Evolutionary conservation across 1,140 invertebrate species (phyloP), one percentile per base, ranked within the genome.

Genomic region (Ceratosolen fusciceps): DNA sequence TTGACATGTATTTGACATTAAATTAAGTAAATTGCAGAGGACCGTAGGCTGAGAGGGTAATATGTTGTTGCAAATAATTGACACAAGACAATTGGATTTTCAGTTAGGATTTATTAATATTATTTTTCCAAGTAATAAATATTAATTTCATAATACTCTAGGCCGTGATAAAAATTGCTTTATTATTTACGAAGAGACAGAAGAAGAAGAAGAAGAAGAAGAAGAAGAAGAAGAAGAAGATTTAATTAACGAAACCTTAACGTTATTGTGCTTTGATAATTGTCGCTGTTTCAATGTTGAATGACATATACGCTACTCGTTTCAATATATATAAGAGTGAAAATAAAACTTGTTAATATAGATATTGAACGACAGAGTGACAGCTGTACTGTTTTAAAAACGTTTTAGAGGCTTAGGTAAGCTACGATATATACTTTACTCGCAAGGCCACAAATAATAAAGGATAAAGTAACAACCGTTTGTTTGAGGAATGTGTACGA

Each of bases 401-500:
- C 52, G 29, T 0, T 54, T 39, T 0, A 67, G 54, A 72, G n/a
- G n/a, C 12, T 10, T 54, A 65, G 74, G n/a, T 24, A 79, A 74
- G 60, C 21, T 70, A 68, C 1, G 68, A 73, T 43, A 79, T 67
- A n/a, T n/a, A 9, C 54, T 74, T 70, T 75, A 58, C 60, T 52
- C 58, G 60, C 39, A 58, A 74, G 49, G 72, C 49, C 71, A 68
- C 62, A 43, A 68, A 74, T 75, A 52, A 52, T 52, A 8, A 52
- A 74, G 67, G 31, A 79, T 74, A 74, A 14, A 37, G n/a, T n/a
- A n/a, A n/a, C 47, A 80, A 75, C 26, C 75, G 73, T 71, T 80
- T 49, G 70, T 54, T 0, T 67, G 75, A 80, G 78, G 78, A 80
- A 80, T 80, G 78, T 80, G 78, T 80, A 62, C 75, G 78, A 65